phyloP scores from a whole-genome alignment of 2,888 invertebrate species.

The Schrankia costaestrigalis region DNA sequence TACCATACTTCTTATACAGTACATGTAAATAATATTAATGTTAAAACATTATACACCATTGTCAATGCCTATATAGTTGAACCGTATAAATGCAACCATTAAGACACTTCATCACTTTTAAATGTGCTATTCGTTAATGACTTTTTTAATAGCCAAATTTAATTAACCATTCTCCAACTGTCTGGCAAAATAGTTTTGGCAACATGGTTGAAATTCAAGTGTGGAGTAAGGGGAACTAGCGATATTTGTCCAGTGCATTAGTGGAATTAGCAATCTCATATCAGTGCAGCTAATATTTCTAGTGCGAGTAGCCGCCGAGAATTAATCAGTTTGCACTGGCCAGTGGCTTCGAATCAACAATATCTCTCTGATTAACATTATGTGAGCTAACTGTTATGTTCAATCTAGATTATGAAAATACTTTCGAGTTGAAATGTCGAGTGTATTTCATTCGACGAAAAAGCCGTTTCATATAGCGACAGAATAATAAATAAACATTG shows the following conservation, averaged over 20 bases:
- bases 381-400: background rate
- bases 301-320: slow-evolving; percentile 61
- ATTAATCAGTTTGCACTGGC: slow-evolving; percentile 70
- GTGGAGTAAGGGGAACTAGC: slow-evolving; percentile 52
- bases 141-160: slow-evolving; percentile 23
- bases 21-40: too few relatives aligned
- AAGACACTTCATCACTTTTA: slow-evolving; percentile 3
- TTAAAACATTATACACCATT: too few relatives aligned
- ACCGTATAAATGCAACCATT: too few relatives aligned
- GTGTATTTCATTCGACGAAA: too few relatives aligned
- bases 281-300: slow-evolving; percentile 71
- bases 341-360: slow-evolving; percentile 43
- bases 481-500: too few relatives aligned
- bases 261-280: slow-evolving; percentile 78
- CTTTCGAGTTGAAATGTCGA: too few relatives aligned
- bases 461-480: too few relatives aligned
- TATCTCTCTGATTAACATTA: slow-evolving; percentile 30
- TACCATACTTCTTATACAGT: too few relatives aligned
- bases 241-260: slow-evolving; percentile 77
- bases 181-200: slow-evolving; percentile 36
- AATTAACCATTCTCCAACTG: slow-evolving; percentile 20
- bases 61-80: too few relatives aligned
- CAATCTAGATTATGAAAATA: too few relatives aligned
- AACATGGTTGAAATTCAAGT: slow-evolving; percentile 51
- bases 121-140: slow-evolving; percentile 11